Evolutionary conservation across 2,113 vertebrate species (phyloP).

Genomic region (Sturnira hondurensis): DNA sequence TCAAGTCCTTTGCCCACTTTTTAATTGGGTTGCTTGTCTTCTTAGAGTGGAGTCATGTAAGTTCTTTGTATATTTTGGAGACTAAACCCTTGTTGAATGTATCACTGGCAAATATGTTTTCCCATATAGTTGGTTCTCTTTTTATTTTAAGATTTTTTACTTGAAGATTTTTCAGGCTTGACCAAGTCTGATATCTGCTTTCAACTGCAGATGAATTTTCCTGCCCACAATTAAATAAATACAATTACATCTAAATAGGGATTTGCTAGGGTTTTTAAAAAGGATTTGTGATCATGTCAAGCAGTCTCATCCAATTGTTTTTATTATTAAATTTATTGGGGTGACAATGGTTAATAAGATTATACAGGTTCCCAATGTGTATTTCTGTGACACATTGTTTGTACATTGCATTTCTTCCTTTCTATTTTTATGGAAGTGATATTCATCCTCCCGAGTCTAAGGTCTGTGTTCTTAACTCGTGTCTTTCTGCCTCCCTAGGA

Average conservation of each 20-base stretch:
- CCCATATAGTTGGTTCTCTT: too few relatives aligned
- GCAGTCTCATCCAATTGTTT: neutral
- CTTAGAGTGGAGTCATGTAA: too few relatives aligned
- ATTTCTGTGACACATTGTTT: too few relatives aligned
- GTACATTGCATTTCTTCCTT: neutral
- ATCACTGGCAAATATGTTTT: too few relatives aligned
- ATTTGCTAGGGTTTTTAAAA: neutral
- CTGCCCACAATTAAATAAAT: neutral
- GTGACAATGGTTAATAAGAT: too few relatives aligned
- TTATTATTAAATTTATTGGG: too few relatives aligned
- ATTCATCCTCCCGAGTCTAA: neutral
- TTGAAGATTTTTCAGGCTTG: neutral
- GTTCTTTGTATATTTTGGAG: too few relatives aligned
- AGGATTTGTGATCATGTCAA: neutral
- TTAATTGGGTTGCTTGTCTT: too few relatives aligned
- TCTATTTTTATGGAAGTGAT: neutral
- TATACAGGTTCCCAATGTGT: too few relatives aligned
- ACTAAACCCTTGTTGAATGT: too few relatives aligned
- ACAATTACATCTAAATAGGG: neutral
- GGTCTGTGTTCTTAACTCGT: neutral
- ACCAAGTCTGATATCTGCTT: neutral
- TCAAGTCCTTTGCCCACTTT: too few relatives aligned
- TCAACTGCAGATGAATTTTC: slow-evolving; percentile 3
- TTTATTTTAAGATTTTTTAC: too few relatives aligned
- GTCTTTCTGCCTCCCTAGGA: neutral